phyloP scores from a whole-genome alignment of 2,888 invertebrate genomes.

The Stenichneumon culpator region DNA sequence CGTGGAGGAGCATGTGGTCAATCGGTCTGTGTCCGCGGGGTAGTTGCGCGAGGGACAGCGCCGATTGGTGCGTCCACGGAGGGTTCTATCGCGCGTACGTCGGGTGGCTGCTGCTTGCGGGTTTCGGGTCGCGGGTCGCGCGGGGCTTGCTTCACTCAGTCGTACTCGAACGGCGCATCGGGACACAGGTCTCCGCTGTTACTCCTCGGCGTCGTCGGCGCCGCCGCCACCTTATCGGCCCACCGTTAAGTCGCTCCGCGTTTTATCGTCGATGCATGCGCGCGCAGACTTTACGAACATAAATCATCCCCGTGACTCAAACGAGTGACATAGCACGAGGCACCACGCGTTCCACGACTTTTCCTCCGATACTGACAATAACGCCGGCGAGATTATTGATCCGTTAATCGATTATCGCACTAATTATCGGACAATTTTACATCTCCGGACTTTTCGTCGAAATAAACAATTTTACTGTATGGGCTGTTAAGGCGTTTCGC shows the following conservation, averaged over 20 bases:
- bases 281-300: conserved; percentile 22
- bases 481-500: conserved; percentile 10
- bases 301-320: conserved; percentile 26
- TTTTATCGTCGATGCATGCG: conserved; percentile 46
- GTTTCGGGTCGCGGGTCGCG: conserved; percentile 79
- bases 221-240: conserved; percentile 49
- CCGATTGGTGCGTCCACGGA: conserved; percentile 78
- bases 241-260: conserved; percentile 44
- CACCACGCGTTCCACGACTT: conserved; percentile 19
- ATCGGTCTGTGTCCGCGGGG: conserved; percentile 75
- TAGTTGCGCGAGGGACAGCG: conserved; percentile 78
- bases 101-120: conserved; percentile 69
- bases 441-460: background rate
- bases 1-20: conserved; percentile 76
- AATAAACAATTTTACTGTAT: background rate
- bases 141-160: conserved; percentile 79
- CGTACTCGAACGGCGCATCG: conserved; percentile 84
- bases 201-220: conserved; percentile 27
- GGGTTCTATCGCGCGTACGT: conserved; percentile 59
- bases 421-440: background rate
- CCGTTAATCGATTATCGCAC: background rate
- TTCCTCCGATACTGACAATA: background rate
- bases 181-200: conserved; percentile 76
- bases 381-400: background rate
- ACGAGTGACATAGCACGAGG: conserved; percentile 31